Evolutionary conservation across 2,113 vertebrate genomes (phyloP), one percentile per base, ranked within the genome.

Genomic region (Zosterops pallidus): DNA sequence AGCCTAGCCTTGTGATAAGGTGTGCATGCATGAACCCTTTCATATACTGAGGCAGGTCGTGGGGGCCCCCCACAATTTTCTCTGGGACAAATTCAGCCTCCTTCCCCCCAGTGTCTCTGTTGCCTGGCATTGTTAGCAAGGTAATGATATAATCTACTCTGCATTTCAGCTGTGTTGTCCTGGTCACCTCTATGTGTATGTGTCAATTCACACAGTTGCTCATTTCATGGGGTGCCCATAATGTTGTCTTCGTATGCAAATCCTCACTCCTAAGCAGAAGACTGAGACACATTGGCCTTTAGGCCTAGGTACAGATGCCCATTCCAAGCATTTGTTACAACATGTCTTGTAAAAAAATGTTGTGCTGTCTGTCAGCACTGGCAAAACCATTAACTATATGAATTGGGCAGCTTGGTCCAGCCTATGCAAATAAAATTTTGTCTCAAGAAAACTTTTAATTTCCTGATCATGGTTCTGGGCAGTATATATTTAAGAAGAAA

Each of bases 161-260:
- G 22, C 14, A 26, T 69, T 60, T 86, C 22, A 33, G 33, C 18
- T 10, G 14, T 37, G 33, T 22, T 60, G 26, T 59, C 46, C 26
- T 68, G 18, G 17, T 68, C 42, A 15, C 33, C 18, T 39, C 4
- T 22, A 15, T 28, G 6, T 44, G 2, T 17, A 18, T 22, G 3
- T 39, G 23, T 53, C 39, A 69, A 46, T 39, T 62, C 47, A 69
- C 18, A 39, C 12, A 28, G 18, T 15, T 65, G 47, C 9, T 15
- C 20, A 1, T 42, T 29, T 53, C 0, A 0, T 47, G 23, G 18
- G 3, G 3, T 67, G 42, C 15, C 46, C 0, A 0, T 19, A 44
- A 70, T 11, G 21, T 8, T 69, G 28, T 21, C 31, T 65, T 62
- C 50, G 11, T 17, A 17, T 1, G 25, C 16, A 47, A 39, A 62